Base-by-base conservation (phyloP, 2,113 vertebrate genomes). In the Haliaeetus leucogaster region DNA sequence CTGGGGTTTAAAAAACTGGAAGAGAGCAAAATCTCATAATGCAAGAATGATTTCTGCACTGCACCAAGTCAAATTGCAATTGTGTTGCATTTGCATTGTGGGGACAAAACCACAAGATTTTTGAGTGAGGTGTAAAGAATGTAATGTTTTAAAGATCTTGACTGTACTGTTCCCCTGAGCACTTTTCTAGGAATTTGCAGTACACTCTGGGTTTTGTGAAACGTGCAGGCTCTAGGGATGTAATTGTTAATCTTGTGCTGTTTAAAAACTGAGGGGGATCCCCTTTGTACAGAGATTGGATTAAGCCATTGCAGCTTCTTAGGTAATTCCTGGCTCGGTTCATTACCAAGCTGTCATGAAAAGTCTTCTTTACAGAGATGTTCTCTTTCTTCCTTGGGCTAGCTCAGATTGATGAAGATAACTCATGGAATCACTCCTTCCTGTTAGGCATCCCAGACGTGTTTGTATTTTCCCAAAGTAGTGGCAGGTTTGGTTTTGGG, bases 61-160 rank as follows among this genome's bases (percentile, higher is more conserved):
- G n/a, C 26, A 48, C 7, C 0, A 1, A 66, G 22, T 88, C 42
- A 47, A 19, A 19, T 56, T 58, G 30, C n/a, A 50, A 0, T 63
- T 91, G 36, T 15, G 7, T 52, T 80, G 36, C 7, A 11, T 82
- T 86, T 94, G 25, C 1, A 0, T 27, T 85, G 27, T 50, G 52
- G 76, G 56, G 50, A 55, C 29, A 71, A 83, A 93, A 38, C 36
- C 20, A 20, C 38, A 17, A 30, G 29, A 34, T 43, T 74, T 82
- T 73, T 85, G 48, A 56, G 32, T 40, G 56, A 79, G 17, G 11
- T 65, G 32, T 68, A 68, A 85, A 59, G 63, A 86, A 18, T 7
- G 3, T 6, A 8, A 5, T 38, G 12, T 90, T 83, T 23, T 50
- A 26, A 61, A 59, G 43, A 34, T 84, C 16, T 58, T 48, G 16